phyloP scores from a whole-genome alignment of 2,888 invertebrate species.

The Onchidella celtica region DNA sequence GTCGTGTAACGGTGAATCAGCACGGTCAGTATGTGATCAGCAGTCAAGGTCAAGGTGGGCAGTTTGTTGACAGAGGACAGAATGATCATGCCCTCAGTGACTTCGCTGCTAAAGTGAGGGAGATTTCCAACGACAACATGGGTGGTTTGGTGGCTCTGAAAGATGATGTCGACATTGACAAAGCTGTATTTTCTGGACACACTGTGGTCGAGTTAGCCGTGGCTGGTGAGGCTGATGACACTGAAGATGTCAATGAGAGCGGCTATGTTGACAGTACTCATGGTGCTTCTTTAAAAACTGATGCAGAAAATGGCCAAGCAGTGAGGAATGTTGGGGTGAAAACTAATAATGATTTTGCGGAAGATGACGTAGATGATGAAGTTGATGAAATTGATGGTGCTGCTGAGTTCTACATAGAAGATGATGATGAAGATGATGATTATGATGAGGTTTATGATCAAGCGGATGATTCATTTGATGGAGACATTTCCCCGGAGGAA shows the following conservation, averaged over 20 bases:
- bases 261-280: conserved; percentile 50
- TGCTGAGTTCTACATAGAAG: not conserved
- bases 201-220: conserved; percentile 1
- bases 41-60: not conserved
- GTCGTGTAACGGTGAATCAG: too few relatives aligned
- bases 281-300: not conserved
- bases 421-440: conserved; percentile 12
- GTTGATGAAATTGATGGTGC: conserved; percentile 23
- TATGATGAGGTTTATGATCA: not conserved
- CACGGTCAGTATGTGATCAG: too few relatives aligned
- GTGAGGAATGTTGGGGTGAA: not conserved
- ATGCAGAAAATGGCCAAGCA: not conserved
- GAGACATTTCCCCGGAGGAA: conserved; percentile 61
- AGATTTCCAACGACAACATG: conserved; percentile 43
- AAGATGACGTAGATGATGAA: not conserved
- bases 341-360: not conserved
- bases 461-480: conserved; percentile 52
- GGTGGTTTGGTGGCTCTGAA: conserved; percentile 25
- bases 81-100: conserved; percentile 7
- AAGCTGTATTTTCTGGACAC: conserved; percentile 16
- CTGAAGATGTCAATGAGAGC: conserved; percentile 56
- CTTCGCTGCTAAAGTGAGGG: conserved; percentile 40
- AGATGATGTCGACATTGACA: conserved; percentile 24
- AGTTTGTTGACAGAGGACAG: not conserved
- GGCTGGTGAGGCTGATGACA: conserved; percentile 39